phyloP scores from a whole-genome alignment of 2,888 invertebrate species.

The Archips xylosteana region DNA sequence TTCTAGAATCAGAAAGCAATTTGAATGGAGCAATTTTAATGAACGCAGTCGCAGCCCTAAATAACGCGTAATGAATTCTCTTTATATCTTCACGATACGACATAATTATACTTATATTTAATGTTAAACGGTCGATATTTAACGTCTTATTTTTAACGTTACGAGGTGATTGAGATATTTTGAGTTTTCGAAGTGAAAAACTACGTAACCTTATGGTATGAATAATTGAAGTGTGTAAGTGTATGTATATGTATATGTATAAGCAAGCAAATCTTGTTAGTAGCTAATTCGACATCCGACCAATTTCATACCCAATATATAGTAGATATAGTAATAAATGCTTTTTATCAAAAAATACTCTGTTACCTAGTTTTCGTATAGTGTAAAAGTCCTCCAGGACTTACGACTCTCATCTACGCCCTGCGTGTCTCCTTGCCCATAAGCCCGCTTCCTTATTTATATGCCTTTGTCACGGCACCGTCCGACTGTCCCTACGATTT shows the following conservation, averaged over 20 bases:
- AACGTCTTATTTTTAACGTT: neutral
- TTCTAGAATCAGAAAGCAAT: slow-evolving; percentile 1
- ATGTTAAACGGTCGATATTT: neutral
- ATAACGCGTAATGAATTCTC: slow-evolving; percentile 18
- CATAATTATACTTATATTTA: neutral
- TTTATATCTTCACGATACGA: slow-evolving; percentile 29
- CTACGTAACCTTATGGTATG: no score
- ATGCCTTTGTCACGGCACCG: slow-evolving; percentile 81
- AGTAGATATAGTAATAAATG: no score
- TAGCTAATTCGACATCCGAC: no score
- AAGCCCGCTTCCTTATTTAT: slow-evolving; percentile 73
- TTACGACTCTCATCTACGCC: slow-evolving; percentile 65
- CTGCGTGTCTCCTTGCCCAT: slow-evolving; percentile 71
- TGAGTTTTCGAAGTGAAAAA: no score
- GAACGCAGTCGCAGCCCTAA: slow-evolving; percentile 17
- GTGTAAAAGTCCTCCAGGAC: slow-evolving; percentile 38
- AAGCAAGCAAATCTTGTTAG: no score
- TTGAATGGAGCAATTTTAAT: slow-evolving; percentile 27
- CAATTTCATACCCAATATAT: no score
- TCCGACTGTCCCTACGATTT: slow-evolving; percentile 80
- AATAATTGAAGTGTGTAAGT: no score
- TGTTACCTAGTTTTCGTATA: neutral
- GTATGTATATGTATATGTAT: no score
- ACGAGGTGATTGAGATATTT: neutral
- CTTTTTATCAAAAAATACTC: no score